Evolutionary conservation across 2,113 vertebrate species (phyloP).

Genomic region (Phocoena sinus): DNA sequence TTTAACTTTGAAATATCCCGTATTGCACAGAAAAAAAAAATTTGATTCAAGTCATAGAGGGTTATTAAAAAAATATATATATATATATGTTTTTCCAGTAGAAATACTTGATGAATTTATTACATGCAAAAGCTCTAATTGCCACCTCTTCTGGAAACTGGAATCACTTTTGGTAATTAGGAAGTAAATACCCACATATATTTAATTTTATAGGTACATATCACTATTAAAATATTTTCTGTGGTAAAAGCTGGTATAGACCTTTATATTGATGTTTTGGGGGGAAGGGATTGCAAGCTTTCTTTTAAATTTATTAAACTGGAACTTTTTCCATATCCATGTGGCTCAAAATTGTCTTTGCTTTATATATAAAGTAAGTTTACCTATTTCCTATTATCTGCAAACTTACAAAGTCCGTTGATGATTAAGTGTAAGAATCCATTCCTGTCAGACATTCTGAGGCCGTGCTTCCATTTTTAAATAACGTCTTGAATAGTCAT

Average conservation of each 20-base stretch:
- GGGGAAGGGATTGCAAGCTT: neutral
- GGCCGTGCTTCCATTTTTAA: neutral
- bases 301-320: neutral
- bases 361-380: neutral
- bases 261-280: neutral
- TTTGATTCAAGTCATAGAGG: neutral
- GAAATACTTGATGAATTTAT: neutral
- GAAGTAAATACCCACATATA: neutral
- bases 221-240: neutral
- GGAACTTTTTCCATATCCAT: neutral
- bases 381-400: neutral
- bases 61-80: neutral
- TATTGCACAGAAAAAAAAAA: neutral
- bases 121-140: neutral
- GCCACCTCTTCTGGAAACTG: neutral
- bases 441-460: neutral
- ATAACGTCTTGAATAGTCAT: slow-evolving; percentile 6
- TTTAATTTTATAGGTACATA: neutral
- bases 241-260: neutral
- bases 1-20: neutral
- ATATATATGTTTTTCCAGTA: neutral
- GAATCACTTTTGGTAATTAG: neutral
- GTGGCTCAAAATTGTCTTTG: neutral
- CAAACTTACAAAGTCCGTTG: neutral
- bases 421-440: neutral